These are phyloP conservation scores for Muntiacus reevesi DNA, from an alignment of 2,113 vertebrate genomes.

Conservation along the genomic window DNA sequence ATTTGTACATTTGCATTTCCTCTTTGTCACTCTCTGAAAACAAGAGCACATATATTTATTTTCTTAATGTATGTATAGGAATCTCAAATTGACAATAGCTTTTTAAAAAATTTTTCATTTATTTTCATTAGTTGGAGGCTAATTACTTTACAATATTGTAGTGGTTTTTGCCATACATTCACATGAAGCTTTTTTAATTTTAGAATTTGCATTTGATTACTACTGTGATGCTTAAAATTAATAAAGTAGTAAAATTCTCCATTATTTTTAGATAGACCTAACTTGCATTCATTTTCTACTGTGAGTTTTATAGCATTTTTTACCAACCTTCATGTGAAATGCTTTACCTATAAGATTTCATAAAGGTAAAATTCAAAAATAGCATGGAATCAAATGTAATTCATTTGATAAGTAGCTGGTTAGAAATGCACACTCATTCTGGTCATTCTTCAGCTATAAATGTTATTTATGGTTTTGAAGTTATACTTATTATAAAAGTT, in stretches of 20 bases:
- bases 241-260: neutral
- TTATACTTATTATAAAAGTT: neutral
- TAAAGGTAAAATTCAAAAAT: neutral
- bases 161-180: too few species aligned
- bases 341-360: neutral
- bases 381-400: neutral
- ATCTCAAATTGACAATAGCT: neutral
- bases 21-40: neutral
- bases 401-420: neutral
- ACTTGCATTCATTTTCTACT: neutral
- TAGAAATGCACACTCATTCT: neutral
- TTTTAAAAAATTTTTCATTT: too few species aligned
- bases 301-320: neutral
- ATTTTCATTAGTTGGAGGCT: too few species aligned
- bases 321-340: neutral
- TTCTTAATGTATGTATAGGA: neutral
- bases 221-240: neutral
- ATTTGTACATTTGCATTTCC: neutral
- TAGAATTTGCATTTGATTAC: neutral
- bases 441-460: neutral
- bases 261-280: neutral
- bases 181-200: neutral
- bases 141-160: too few species aligned
- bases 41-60: neutral
- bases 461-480: neutral